These are phyloP conservation scores for Apocheima hispidaria DNA, from an alignment of 2,888 invertebrate species.

Conservation along the genomic window DNA sequence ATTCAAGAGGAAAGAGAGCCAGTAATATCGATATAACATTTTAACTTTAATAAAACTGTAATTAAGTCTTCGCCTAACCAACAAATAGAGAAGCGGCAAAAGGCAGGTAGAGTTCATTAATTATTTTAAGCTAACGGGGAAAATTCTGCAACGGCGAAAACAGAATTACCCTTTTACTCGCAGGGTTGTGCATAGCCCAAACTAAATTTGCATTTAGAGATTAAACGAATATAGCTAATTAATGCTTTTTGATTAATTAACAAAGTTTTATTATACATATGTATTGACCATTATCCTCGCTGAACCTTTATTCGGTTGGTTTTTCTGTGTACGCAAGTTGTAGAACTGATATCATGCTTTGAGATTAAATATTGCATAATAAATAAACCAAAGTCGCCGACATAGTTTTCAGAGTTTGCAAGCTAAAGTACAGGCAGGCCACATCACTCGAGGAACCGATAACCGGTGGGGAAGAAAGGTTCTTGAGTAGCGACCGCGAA, in stretches of 20 bases:
- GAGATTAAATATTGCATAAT: too few relatives aligned
- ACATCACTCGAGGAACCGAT: too few relatives aligned
- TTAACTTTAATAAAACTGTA: constrained; percentile 47
- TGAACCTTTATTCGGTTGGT: too few relatives aligned
- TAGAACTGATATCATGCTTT: too few relatives aligned
- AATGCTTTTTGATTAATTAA: neutral
- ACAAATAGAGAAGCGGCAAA: constrained; percentile 53
- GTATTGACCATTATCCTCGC: too few relatives aligned
- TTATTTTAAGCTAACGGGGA: constrained; percentile 53
- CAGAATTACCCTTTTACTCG: constrained; percentile 41
- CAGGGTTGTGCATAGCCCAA: constrained; percentile 37
- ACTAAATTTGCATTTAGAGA: constrained; percentile 39
- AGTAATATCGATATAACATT: constrained; percentile 42
- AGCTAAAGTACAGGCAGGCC: too few relatives aligned
- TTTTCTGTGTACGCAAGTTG: too few relatives aligned
- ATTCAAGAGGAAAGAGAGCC: constrained; percentile 32
- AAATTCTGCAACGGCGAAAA: constrained; percentile 46
- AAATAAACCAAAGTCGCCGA: too few relatives aligned
- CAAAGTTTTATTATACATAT: neutral
- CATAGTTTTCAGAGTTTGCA: too few relatives aligned
- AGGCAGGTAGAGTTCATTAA: constrained; percentile 51
- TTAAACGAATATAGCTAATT: constrained; percentile 38
- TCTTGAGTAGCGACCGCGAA: too few relatives aligned
- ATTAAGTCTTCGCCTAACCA: constrained; percentile 48
- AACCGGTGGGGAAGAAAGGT: too few relatives aligned